Evolutionary conservation across 2,113 vertebrate genomes (phyloP), one percentile per base, ranked within the genome.

Genomic region (Lampris incognitus): DNA sequence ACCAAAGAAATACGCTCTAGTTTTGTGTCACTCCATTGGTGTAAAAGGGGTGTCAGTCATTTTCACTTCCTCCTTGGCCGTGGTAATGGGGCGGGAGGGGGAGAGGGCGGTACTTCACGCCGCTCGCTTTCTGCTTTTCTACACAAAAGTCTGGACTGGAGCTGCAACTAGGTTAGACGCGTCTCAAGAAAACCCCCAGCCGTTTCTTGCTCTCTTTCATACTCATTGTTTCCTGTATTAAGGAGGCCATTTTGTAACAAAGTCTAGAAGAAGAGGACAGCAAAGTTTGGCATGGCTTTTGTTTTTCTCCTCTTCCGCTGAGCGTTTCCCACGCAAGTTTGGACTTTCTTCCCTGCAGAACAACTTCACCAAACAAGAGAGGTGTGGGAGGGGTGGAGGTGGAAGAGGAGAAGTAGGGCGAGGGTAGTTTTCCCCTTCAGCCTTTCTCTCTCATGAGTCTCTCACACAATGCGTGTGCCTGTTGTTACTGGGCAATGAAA

Each of bases 161-260:
- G 82, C 83, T 94, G 91, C 94, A 95, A 95, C 91, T 88, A 90
- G 85, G 87, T 61, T 83, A 90, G 84, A 91, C 89, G 94, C 76
- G 89, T 93, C 89, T 92, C 93, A 91, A 72, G 75, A 92, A 87
- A 87, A 79, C 82, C 65, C 63, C 75, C 24, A 85, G 90, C 86
- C 91, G 88, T 66, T 76, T 85, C 56, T 88, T 64, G 83, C 79
- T 76, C 90, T 85, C 80, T 64, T 82, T 83, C 76, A 92, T 88
- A 86, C 86, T 90, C 73, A 86, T 60, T 60, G 83, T 91, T 95
- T 94, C 91, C 92, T 94, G 91, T 91, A 24, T 87, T 48, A 88
- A 85, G 92, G 93, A 93, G 79, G 94, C 93, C 94, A 95, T 95
- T 93, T 94, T 95, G 93, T 92, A 78, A 73, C 75, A 62, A 61